These are phyloP conservation scores for Drosophila multiciliata DNA, from an alignment of 2,888 invertebrate genomes.

Conservation along the genomic window DNA sequence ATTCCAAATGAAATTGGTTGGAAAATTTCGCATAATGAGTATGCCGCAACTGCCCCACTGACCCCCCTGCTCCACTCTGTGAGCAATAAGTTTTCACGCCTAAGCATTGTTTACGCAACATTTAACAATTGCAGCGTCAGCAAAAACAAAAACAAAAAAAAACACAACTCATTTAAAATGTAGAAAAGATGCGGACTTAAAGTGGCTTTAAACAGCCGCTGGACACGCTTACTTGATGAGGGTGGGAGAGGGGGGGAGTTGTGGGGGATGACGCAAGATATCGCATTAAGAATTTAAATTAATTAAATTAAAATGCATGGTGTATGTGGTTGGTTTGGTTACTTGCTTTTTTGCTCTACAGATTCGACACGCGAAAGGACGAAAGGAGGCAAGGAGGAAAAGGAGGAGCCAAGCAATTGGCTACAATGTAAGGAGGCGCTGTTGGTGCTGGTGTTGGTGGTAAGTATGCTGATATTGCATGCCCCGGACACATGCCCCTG, in stretches of 20 bases:
- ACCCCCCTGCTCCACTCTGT: neutral
- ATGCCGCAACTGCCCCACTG: slow-evolving; percentile 6
- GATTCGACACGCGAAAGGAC: slow-evolving; percentile 12
- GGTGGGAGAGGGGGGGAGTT: slow-evolving; percentile 5
- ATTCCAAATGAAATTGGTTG: slow-evolving; percentile 67
- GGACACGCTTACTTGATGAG: slow-evolving; percentile 50
- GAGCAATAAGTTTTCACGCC: slow-evolving; percentile 69
- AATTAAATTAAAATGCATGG: slow-evolving; percentile 79
- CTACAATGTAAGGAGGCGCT: slow-evolving; percentile 25
- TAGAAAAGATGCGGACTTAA: slow-evolving; percentile 1
- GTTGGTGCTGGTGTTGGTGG: neutral
- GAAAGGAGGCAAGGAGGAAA: neutral
- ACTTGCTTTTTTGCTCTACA: slow-evolving; percentile 29
- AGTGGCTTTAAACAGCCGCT: slow-evolving; percentile 15
- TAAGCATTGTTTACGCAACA: slow-evolving; percentile 72
- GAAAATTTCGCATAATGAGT: slow-evolving; percentile 63
- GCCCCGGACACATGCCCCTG: slow-evolving; percentile 48
- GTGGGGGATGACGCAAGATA: slow-evolving; percentile 49
- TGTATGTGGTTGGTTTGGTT: slow-evolving; percentile 47
- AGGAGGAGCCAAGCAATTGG: slow-evolving; percentile 23
- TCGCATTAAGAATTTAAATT: slow-evolving; percentile 79
- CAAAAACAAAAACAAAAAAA: slow-evolving; percentile 33
- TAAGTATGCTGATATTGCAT: slow-evolving; percentile 29
- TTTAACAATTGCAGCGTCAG: slow-evolving; percentile 73
- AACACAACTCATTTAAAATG: slow-evolving; percentile 41